phyloP scores from a whole-genome alignment of 1,140 invertebrate species.

The Drosophila mayri region DNA sequence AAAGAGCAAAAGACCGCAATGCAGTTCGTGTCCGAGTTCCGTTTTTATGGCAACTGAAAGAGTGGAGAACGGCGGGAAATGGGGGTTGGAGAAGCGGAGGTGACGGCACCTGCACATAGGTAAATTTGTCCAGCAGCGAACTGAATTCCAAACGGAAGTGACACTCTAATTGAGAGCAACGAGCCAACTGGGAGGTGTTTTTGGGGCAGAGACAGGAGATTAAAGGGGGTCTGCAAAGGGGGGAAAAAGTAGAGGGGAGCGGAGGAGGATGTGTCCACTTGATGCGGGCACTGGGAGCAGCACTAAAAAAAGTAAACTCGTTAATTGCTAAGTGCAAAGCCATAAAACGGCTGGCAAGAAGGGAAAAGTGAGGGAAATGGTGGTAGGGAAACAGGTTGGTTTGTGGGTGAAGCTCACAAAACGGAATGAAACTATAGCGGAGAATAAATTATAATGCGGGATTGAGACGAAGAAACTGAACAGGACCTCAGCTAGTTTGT shows the following conservation, averaged over 20 bases:
- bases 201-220: neutral
- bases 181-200: constrained; percentile 62
- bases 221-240: neutral
- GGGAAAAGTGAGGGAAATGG: constrained; percentile 6
- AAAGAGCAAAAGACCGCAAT: constrained; percentile 38
- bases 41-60: constrained; percentile 54
- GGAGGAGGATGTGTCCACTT: constrained; percentile 44
- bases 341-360: constrained; percentile 56
- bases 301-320: constrained; percentile 72
- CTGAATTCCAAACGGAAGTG: constrained; percentile 60
- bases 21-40: constrained; percentile 55
- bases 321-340: constrained; percentile 76
- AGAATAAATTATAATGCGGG: constrained; percentile 7
- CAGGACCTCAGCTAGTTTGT: neutral
- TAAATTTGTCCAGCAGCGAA: constrained; percentile 68
- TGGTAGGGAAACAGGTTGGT: constrained; percentile 2
- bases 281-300: constrained; percentile 48
- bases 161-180: constrained; percentile 68
- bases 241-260: neutral
- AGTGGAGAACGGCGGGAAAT: constrained; percentile 11
- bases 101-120: constrained; percentile 50
- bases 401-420: neutral
- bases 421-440: neutral
- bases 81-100: neutral
- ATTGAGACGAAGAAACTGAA: neutral